Base-by-base conservation (phyloP, 2,797 vertebrate species). In the Pteronotus mesoamericanus region DNA sequence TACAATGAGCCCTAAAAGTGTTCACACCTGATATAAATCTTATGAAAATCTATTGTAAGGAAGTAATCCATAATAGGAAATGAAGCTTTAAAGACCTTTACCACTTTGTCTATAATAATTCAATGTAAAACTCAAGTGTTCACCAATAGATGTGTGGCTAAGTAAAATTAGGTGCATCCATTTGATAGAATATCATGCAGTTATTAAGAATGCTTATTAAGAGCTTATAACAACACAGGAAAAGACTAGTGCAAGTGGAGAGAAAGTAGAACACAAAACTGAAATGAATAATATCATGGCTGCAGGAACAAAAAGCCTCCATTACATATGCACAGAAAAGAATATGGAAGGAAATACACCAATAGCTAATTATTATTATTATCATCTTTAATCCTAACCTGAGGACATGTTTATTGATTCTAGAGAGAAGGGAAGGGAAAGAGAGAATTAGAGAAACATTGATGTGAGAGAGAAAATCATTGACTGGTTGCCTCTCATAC, bases 61-160 rank as follows among this genome's bases (percentile, higher is more conserved):
- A 95, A 86, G 91, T 53, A 84, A 77, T 77, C 39, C 44, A 86
- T 92, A 94, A 57, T 21, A 91, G 18, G 42, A 94, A 72, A 80
- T 16, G 57, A 66, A 26, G 34, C 37, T 86, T 79, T 74, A 69
- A 79, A 69, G 78, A 39, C 48, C 61, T 44, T 59, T 46, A 69
- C 7, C 34, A 19, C 48, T 74, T 66, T 39, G 68, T 66, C 46
- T 93, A n/a, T 18, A 71, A 69, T 22, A 96, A 93, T 64, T 64
- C 44, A 61, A 1, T 51, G 37, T 51, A 77, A 96, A 96, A 72
- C 39, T 44, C n/a, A 66, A 48, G 34, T 9, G 24, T 55, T 91
- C 59, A 68, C 29, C 37, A 46, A 11, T 0, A 84, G 91, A 32
- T 5, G 15, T 12, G 42, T 91, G 69, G 71, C 10, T 71, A 75